phyloP scores from a whole-genome alignment of 2,797 vertebrate genomes.

The Sebastes steindachneri region DNA sequence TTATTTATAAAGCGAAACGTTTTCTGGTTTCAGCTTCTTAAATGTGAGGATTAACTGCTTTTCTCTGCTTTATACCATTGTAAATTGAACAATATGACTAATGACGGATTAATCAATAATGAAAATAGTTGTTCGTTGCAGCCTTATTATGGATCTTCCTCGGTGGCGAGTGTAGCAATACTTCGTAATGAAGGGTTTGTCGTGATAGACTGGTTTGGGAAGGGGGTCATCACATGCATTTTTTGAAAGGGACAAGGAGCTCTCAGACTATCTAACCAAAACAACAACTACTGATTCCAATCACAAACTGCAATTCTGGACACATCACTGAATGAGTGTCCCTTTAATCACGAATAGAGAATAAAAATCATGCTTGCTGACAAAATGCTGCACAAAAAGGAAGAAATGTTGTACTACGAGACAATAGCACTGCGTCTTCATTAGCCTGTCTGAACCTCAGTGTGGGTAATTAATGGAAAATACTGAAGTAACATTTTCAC shows the following conservation, averaged over 20 bases:
- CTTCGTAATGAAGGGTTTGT: not conserved
- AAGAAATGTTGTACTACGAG: not conserved
- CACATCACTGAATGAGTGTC: not conserved
- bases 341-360: not conserved
- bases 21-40: not conserved
- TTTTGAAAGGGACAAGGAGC: not conserved
- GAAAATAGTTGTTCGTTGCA: not conserved
- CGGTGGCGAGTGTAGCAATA: not conserved
- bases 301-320: not conserved
- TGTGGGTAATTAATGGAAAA: conserved; percentile 31
- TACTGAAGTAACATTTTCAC: conserved; percentile 6
- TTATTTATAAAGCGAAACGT: not conserved
- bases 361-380: not conserved
- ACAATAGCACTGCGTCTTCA: not conserved
- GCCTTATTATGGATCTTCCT: not conserved
- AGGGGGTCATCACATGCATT: not conserved
- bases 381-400: not conserved
- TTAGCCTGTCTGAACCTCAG: conserved; percentile 11
- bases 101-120: not conserved
- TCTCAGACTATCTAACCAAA: not conserved
- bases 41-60: not conserved
- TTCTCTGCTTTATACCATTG: not conserved
- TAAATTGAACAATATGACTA: not conserved
- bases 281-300: not conserved
- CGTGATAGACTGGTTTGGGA: not conserved